Evolutionary conservation across 2,797 vertebrate species (phyloP), one percentile per base, ranked within the genome.

Genomic region (Anomalospiza imberbis): DNA sequence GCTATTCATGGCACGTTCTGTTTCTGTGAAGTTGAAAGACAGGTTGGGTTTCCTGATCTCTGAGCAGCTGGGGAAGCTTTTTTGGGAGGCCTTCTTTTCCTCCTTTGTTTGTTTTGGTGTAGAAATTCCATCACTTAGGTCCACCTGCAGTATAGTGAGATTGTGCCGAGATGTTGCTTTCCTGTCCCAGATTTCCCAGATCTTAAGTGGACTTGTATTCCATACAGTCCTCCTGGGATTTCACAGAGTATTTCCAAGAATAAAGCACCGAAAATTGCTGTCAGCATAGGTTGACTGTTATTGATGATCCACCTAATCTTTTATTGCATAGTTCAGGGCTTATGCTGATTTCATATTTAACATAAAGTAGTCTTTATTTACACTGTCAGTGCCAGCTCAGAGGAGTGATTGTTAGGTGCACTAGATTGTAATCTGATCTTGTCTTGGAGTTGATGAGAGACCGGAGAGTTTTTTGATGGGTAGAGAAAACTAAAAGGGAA

Each of bases 21-120:
- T 83, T 91, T 94, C 72, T 91, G 66, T 61, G 81, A 65, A 86
- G 75, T 9, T 88, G 91, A 96, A 96, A 94, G 63, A 74, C 91
- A 74, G 91, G 95, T 85, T 95, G 57, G 73, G 63, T 96, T 94
- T 94, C 83, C 70, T 94, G 16, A 73, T 93, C 80, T 78, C 58
- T 75, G 85, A 67, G 42, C 47, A 22, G 34, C 42, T 58, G n/a
- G n/a, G 58, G 45, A 36, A 32, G 25, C 38, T 82, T 71, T 83
- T 86, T 17, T 48, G 21, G 38, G 61, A 80, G 62, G 36, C 4
- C 4, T n/a, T 78, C 50, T 84, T 84, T 53, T 67, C 14, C 40
- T 40, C 40, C 31, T 53, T 62, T 61, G 20, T 91, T 94, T 94
- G 53, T 89, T 92, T 93, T 90, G 58, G 48, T 63, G 42, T 63